phyloP scores from a whole-genome alignment of 1,140 invertebrate genomes.

The Venturia canescens region DNA sequence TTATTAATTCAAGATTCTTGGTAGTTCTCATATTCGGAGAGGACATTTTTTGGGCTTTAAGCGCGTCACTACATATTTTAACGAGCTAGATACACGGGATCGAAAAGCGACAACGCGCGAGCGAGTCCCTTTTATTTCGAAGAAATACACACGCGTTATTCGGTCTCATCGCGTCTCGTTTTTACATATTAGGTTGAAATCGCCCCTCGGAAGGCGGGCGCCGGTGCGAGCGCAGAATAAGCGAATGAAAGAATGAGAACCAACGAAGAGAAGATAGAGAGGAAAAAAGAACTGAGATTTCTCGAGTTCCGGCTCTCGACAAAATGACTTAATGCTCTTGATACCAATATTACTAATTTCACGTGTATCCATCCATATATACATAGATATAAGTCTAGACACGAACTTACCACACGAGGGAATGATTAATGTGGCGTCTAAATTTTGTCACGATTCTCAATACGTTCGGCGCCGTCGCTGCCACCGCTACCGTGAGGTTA shows the following conservation, averaged over 20 bases:
- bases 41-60: background rate
- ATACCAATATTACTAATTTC: too few relatives aligned
- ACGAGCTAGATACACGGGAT: constrained; percentile 4
- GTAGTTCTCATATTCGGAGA: constrained; percentile 9
- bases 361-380: too few relatives aligned
- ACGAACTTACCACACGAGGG: too few relatives aligned
- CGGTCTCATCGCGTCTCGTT: background rate
- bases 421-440: too few relatives aligned
- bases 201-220: background rate
- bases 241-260: background rate
- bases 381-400: too few relatives aligned
- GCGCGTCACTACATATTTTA: constrained; percentile 26
- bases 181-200: background rate
- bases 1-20: constrained; percentile 24
- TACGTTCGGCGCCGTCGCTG: too few relatives aligned
- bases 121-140: background rate
- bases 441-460: too few relatives aligned
- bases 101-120: background rate
- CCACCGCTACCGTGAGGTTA: too few relatives aligned
- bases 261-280: background rate
- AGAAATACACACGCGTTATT: background rate
- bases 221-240: background rate
- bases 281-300: background rate
- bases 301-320: background rate
- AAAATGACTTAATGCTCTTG: background rate